These are phyloP conservation scores for Macropis europaea DNA, from an alignment of 2,888 invertebrate genomes.

Conservation along the genomic window DNA sequence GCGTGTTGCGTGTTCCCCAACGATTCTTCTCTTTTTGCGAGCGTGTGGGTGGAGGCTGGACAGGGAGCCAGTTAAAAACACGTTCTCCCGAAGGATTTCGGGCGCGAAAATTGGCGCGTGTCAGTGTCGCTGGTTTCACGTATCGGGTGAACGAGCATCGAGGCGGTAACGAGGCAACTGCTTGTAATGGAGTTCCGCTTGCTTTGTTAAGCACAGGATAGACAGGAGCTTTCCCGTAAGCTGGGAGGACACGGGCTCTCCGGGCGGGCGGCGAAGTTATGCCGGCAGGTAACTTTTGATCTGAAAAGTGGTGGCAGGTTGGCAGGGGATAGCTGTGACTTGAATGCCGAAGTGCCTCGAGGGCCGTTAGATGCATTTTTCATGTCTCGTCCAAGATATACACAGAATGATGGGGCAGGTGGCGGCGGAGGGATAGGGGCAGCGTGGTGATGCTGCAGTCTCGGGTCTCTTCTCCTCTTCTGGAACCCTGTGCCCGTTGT, in stretches of 20 bases:
- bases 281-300: conserved; percentile 76
- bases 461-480: background rate
- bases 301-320: conserved; percentile 76
- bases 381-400: conserved; percentile 74
- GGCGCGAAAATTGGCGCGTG: background rate
- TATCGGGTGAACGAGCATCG: background rate
- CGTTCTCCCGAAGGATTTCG: background rate
- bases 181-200: conserved; percentile 31
- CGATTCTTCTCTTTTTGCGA: too few relatives aligned
- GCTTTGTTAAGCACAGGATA: conserved; percentile 44
- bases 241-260: conserved; percentile 9
- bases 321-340: conserved; percentile 68
- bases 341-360: conserved; percentile 75
- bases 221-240: conserved; percentile 32
- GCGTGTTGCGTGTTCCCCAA: too few relatives aligned
- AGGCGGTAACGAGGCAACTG: background rate
- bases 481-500: background rate
- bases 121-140: background rate
- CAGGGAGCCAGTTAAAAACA: background rate
- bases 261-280: conserved; percentile 52
- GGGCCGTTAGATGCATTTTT: conserved; percentile 77
- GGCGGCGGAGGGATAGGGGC: conserved; percentile 2
- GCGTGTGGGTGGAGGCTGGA: too few relatives aligned
- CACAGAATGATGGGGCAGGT: conserved; percentile 47
- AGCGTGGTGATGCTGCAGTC: conserved; percentile 18